Percentiles rank a stretch among this genome's conserved stretches.
Conservation (phyloP, 2,888 invertebrate genomes). For the Perizoma affinitatum region DNA sequence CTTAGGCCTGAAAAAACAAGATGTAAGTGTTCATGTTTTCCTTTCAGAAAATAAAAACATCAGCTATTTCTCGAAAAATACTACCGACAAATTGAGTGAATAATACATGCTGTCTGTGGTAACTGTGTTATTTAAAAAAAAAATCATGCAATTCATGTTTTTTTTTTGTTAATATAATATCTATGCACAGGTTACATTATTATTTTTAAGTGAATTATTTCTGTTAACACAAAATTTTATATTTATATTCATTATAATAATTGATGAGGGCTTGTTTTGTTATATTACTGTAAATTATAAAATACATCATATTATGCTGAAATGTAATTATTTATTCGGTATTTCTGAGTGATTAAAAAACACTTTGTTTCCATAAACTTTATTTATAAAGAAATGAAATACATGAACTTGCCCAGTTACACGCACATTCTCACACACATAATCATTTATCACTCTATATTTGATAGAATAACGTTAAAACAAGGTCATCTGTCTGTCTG, state of each 20-base stretch:
- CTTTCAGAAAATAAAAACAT: no score
- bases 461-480: not conserved
- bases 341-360: not conserved
- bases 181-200: no score
- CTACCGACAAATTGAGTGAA: no score
- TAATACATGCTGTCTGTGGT: no score
- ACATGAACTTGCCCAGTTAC: slow-evolving; percentile 11
- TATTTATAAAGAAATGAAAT: slow-evolving; percentile 30
- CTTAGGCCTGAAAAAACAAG: no score
- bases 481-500: slow-evolving; percentile 2
- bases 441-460: slow-evolving; percentile 6
- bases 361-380: slow-evolving; percentile 26
- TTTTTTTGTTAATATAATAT: no score
- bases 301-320: slow-evolving; percentile 58
- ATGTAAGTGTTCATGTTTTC: no score
- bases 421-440: slow-evolving; percentile 18
- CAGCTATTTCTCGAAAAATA: no score
- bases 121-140: no score
- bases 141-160: no score
- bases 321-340: slow-evolving; percentile 4
- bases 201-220: slow-evolving; percentile 41
- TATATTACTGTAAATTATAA: slow-evolving; percentile 68
- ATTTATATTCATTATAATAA: slow-evolving; percentile 56
- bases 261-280: slow-evolving; percentile 54
- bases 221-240: slow-evolving; percentile 70